Conservation (phyloP, 1,140 invertebrate species). For the Apis florea region DNA sequence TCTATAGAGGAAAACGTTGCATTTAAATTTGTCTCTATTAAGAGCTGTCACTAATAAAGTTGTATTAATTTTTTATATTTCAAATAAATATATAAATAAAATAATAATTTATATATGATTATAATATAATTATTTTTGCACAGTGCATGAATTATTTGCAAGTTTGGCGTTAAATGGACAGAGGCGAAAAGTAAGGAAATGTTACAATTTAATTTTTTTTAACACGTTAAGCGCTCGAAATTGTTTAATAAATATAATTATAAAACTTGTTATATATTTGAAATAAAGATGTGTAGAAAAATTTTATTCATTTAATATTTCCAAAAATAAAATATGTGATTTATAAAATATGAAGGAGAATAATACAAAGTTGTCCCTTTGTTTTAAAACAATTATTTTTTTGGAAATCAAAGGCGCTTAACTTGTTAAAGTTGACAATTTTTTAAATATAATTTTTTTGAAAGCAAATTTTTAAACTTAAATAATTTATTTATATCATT, state of each 20-base stretch:
- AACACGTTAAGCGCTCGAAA: conserved; percentile 42
- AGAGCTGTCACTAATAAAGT: neutral
- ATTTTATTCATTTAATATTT: conserved; percentile 1
- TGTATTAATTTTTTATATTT: neutral
- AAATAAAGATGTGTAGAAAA: neutral
- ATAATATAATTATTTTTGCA: conserved; percentile 66
- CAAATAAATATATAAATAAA: conserved; percentile 41
- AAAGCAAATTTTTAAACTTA: neutral
- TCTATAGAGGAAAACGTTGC: conserved; percentile 20
- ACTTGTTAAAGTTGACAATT: conserved; percentile 39
- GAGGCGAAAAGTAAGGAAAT: conserved; percentile 58
- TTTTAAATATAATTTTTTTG: neutral
- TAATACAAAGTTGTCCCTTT: conserved; percentile 20
- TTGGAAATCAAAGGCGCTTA: conserved; percentile 26
- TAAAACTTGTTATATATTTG: conserved; percentile 20
- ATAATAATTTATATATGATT: conserved; percentile 51
- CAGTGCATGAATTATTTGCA: conserved; percentile 72
- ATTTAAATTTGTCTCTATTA: neutral
- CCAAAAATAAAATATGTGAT: neutral
- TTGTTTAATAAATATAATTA: conserved; percentile 14
- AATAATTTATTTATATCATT: neutral
- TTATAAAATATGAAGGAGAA: neutral
- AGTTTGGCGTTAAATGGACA: conserved; percentile 71
- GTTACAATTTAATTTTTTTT: conserved; percentile 25
- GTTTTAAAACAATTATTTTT: neutral